These are phyloP conservation scores for Okapia johnstoni DNA, from an alignment of 2,113 vertebrate species.

Conservation along the genomic window DNA sequence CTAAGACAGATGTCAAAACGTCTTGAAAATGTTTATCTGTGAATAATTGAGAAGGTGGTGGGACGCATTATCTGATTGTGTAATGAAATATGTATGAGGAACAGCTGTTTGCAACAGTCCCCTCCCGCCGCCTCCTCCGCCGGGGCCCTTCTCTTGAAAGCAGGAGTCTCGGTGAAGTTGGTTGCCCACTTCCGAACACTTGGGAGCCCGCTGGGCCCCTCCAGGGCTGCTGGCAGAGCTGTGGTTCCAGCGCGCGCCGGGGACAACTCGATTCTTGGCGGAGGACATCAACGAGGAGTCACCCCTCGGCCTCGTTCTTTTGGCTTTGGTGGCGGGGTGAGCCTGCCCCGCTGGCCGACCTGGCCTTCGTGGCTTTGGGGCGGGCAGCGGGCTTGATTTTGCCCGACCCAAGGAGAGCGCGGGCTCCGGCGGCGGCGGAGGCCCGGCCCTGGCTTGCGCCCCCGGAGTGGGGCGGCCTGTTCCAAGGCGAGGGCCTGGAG, in stretches of 20 bases:
- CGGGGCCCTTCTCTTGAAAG: constrained; percentile 68
- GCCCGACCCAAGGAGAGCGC: not conserved
- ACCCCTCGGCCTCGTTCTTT: not conserved
- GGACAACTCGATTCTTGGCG: not conserved
- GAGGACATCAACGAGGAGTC: not conserved
- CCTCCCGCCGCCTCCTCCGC: constrained; percentile 78
- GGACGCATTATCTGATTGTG: constrained; percentile 90
- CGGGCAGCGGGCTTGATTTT: not conserved
- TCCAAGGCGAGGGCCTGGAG: not conserved
- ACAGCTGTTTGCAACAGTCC: constrained; percentile 90
- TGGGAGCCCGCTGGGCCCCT: not conserved
- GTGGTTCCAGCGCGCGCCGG: not conserved
- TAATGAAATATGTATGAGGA: constrained; percentile 96
- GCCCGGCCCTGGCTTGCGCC: not conserved
- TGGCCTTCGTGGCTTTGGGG: not conserved
- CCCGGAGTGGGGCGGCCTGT: not conserved
- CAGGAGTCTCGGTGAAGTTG: constrained; percentile 59
- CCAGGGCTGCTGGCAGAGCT: not conserved
- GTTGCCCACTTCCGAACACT: constrained; percentile 26
- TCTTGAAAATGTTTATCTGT: constrained; percentile 94
- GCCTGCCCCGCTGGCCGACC: not conserved
- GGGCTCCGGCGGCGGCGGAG: not conserved
- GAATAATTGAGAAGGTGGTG: constrained; percentile 89
- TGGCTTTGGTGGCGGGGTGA: not conserved
- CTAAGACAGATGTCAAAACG: constrained; percentile 95